These are phyloP conservation scores for Dysmachus trigonus DNA, from an alignment of 2,888 invertebrate species.

Conservation along the genomic window DNA sequence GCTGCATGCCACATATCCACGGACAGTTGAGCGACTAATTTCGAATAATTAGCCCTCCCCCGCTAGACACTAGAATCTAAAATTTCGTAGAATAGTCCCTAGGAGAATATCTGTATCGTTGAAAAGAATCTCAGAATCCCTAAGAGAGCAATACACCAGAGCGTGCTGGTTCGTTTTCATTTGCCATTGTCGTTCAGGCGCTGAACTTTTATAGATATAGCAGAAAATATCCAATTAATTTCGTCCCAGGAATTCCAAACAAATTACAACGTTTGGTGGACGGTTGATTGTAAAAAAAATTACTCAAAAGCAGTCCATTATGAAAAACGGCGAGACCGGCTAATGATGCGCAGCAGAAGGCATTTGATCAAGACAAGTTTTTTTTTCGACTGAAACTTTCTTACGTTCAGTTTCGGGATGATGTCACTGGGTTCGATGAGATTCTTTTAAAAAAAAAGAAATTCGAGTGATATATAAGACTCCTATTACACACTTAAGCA, in stretches of 20 bases:
- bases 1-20: neutral
- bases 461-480: neutral
- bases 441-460: neutral
- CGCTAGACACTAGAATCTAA: neutral
- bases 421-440: slow-evolving; percentile 10
- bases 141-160: neutral
- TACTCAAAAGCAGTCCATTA: neutral
- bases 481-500: neutral
- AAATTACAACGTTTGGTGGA: slow-evolving; percentile 18
- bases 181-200: neutral
- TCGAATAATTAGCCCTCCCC: neutral
- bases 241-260: neutral
- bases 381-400: neutral
- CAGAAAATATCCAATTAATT: slow-evolving; percentile 14
- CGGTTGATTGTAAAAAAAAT: neutral
- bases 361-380: slow-evolving; percentile 7
- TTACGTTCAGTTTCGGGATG: neutral
- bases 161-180: neutral
- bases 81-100: neutral
- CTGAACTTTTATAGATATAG: neutral
- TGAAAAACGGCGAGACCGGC: neutral
- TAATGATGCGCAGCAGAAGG: slow-evolving; percentile 8
- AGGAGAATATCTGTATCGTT: neutral
- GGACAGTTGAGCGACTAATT: neutral
- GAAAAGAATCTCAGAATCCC: neutral